These are phyloP conservation scores for Stenodema calcarata DNA, from an alignment of 2,888 invertebrate species.

Conservation along the genomic window DNA sequence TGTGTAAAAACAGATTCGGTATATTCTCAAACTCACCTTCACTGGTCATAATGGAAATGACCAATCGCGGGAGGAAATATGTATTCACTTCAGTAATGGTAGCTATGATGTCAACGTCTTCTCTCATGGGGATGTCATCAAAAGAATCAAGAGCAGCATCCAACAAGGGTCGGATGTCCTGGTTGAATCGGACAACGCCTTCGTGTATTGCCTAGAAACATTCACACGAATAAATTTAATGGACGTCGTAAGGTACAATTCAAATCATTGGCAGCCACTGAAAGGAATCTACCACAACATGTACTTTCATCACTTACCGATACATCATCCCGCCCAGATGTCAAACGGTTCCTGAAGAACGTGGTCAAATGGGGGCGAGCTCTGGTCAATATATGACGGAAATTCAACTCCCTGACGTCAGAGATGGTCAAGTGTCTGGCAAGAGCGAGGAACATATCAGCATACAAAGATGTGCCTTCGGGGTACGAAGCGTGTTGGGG, in stretches of 20 bases:
- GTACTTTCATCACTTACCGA: neutral
- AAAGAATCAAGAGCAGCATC: conserved; percentile 41
- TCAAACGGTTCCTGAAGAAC: conserved; percentile 31
- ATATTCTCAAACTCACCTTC: neutral
- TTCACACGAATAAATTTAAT: neutral
- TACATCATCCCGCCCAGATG: conserved; percentile 19
- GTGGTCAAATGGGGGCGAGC: conserved; percentile 30
- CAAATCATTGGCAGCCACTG: no score
- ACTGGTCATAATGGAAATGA: neutral
- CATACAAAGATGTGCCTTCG: conserved; percentile 28
- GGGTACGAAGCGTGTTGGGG: neutral
- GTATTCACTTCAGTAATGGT: conserved; percentile 61
- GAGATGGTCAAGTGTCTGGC: conserved; percentile 24
- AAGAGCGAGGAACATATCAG: conserved; percentile 41
- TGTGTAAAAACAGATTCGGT: no score
- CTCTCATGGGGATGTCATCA: conserved; percentile 60
- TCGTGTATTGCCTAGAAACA: neutral
- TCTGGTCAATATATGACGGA: conserved; percentile 12
- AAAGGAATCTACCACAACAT: no score
- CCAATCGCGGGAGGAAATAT: conserved; percentile 20
- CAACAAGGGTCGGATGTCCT: conserved; percentile 33
- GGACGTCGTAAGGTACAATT: neutral
- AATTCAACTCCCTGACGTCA: conserved; percentile 38
- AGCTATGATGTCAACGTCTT: conserved; percentile 62
- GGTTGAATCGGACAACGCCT: conserved; percentile 27